phyloP scores from a whole-genome alignment of 2,113 vertebrate species.

The Neodon shergylaensis region DNA sequence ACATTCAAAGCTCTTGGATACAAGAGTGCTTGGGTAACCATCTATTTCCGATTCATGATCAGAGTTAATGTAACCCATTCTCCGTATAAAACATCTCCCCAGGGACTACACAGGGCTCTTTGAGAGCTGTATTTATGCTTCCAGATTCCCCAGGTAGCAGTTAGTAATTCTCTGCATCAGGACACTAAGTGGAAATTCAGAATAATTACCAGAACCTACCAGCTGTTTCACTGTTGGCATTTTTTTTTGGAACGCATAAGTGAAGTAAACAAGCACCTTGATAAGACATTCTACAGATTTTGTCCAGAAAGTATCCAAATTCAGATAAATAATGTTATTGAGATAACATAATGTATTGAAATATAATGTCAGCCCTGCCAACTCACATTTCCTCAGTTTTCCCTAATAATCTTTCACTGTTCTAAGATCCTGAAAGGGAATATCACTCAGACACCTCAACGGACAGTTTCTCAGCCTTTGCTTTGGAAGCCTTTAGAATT shows the following conservation, averaged over 20 bases:
- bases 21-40: conserved; percentile 13
- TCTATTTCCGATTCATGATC: conserved; percentile 37
- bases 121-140: conserved; percentile 40
- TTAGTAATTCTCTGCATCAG: conserved; percentile 61
- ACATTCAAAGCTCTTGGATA: not conserved
- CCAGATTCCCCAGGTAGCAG: not conserved
- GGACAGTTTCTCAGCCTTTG: not conserved
- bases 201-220: conserved; percentile 47
- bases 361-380: not conserved
- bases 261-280: conserved; percentile 17
- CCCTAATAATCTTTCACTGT: not conserved
- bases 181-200: conserved; percentile 40
- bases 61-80: conserved; percentile 40
- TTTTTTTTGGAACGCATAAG: conserved; percentile 17
- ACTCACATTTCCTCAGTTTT: not conserved
- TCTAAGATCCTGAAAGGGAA: not conserved
- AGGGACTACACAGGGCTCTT: not conserved
- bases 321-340: not conserved
- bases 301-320: conserved; percentile 1
- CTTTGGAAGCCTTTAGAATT: not conserved
- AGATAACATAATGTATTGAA: not conserved
- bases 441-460: not conserved
- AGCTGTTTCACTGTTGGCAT: conserved; percentile 27
- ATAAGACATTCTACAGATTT: conserved; percentile 7
- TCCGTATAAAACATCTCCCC: not conserved